A percentile compares a stretch with the other conserved stretches of the same genome.
Evolutionary conservation across 2,113 vertebrate genomes (phyloP).

Genomic region (Haliaeetus leucogaster): DNA sequence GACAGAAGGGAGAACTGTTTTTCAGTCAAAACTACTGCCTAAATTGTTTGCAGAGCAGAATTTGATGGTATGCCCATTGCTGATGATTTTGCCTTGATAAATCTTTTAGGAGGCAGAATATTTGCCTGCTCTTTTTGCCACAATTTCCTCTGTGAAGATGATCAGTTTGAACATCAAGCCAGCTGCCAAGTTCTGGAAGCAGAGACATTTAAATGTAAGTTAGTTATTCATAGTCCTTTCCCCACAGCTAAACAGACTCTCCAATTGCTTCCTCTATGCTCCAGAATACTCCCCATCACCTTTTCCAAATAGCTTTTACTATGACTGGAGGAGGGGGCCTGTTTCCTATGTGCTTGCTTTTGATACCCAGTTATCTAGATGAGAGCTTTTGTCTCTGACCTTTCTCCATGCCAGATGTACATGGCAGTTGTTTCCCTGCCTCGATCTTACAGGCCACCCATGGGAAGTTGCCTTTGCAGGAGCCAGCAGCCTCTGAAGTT

Average conservation of each 20-base stretch:
- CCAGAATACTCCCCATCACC: neutral
- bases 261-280: neutral
- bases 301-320: neutral
- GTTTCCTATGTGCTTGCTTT: neutral
- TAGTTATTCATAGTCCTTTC: neutral
- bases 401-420: neutral
- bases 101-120: conserved; percentile 87
- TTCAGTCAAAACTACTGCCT: neutral
- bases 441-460: neutral
- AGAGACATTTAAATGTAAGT: conserved; percentile 98
- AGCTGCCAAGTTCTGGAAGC: conserved; percentile 97
- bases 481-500: neutral
- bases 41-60: neutral
- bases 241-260: neutral
- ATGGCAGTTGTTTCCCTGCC: neutral
- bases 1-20: neutral
- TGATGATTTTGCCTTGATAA: conserved; percentile 21
- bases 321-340: neutral
- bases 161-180: conserved; percentile 98
- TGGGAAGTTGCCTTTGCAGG: neutral
- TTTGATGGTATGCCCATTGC: neutral
- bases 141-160: conserved; percentile 97
- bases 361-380: neutral
- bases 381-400: neutral
- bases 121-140: conserved; percentile 96